A percentile compares a stretch with the other conserved stretches of the same genome.
These are phyloP conservation scores for Mimumesa dahlbomi DNA, from an alignment of 2,888 invertebrate genomes.

Conservation along the genomic window DNA sequence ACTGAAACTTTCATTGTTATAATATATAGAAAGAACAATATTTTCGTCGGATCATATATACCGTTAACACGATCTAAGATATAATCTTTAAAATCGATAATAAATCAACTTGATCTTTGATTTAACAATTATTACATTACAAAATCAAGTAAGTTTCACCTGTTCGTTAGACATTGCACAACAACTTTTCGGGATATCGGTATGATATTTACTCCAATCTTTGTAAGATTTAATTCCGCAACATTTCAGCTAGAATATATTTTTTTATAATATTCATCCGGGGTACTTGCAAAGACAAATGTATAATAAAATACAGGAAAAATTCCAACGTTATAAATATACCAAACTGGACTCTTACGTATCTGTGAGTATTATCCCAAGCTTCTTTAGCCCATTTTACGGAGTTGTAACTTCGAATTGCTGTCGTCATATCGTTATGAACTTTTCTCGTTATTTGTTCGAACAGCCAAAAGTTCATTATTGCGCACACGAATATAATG, in stretches of 20 bases:
- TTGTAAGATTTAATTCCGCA: slow-evolving; percentile 68
- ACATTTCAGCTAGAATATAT: slow-evolving; percentile 65
- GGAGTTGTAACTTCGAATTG: slow-evolving; percentile 64
- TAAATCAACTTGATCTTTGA: neutral
- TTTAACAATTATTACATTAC: neutral
- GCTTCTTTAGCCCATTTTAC: slow-evolving; percentile 62
- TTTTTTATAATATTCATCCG: no score
- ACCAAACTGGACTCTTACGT: slow-evolving; percentile 50
- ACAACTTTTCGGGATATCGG: slow-evolving; percentile 68
- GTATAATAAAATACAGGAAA: no score
- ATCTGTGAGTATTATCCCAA: slow-evolving; percentile 73
- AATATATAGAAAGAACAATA: no score
- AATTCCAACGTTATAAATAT: no score
- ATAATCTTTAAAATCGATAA: neutral
- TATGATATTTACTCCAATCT: slow-evolving; percentile 66
- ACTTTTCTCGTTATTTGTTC: slow-evolving; percentile 63
- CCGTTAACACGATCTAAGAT: no score
- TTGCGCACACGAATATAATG: slow-evolving; percentile 61
- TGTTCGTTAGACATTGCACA: slow-evolving; percentile 63
- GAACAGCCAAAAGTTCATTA: slow-evolving; percentile 68
- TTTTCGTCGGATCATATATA: no score
- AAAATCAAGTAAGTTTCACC: slow-evolving; percentile 37
- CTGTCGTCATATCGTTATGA: slow-evolving; percentile 63
- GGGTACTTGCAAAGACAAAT: no score
- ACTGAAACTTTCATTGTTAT: slow-evolving; percentile 58